Base-by-base conservation (phyloP, 2,113 vertebrate species). In the Gambusia affinis region DNA sequence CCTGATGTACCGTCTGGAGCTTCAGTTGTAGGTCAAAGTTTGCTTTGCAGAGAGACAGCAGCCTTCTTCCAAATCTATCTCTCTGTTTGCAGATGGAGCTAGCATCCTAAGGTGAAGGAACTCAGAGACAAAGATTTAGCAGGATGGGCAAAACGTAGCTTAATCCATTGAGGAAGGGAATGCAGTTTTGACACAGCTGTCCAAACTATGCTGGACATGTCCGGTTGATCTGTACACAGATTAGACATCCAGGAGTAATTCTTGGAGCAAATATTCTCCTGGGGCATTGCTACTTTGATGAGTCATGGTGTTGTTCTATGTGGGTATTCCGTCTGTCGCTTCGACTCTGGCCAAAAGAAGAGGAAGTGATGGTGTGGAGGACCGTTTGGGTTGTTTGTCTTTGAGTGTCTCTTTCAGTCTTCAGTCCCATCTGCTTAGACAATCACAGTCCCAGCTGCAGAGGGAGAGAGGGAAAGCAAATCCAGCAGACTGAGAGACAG, bases 371-470 rank as follows among this genome's bases (percentile, higher is more conserved):
- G 72, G 81, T 80, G 80, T 84, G 71, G 70, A 70, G 70, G 78
- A 73, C 74, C 29, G 84, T 89, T 91, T 89, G 85, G 81, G 30
- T 82, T 86, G 83, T 91, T 89, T 85, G 72, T 85, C 89, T 91
- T 89, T 84, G 72, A 80, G 71, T 81, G 88, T 82, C 65, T 87
- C 85, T 82, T 90, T 79, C 86, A 87, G 51, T 76, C 81, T 76
- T 22, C 76, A 91, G 85, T 68, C 80, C 87, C 92, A 93, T 92
- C 91, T 94, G 92, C 89, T 93, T 70, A 78, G 79, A 88, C 86
- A 87, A 92, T 93, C 86, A 90, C 39, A 7, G 81, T 89, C 80
- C 90, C 91, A 93, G 92, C 90, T 93, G 92, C 90, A 89, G 84
- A 65, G 63, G 66, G 66, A 60, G 24, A 74, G 60, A 75, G 7